Percentiles rank a stretch among this genome's conserved stretches.
Evolutionary conservation across 2,797 vertebrate genomes (phyloP).

Genomic region (Notoglanidium macrostoma): DNA sequence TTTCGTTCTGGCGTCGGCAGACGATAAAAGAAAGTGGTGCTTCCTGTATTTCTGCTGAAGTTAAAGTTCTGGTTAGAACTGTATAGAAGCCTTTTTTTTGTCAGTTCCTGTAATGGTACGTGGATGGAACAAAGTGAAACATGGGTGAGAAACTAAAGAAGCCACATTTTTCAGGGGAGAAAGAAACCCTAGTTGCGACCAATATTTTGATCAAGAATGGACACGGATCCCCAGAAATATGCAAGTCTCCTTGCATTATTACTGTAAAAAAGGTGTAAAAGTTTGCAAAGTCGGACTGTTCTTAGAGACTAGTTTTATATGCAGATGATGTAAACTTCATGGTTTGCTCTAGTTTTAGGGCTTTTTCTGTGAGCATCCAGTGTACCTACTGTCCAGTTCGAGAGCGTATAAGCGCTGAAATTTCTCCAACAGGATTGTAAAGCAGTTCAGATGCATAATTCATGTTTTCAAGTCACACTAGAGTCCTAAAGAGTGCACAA

Average conservation of each 20-base stretch:
- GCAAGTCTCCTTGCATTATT: not conserved
- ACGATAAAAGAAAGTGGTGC: too few relatives aligned
- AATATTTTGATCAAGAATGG: not conserved
- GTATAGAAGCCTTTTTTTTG: not conserved
- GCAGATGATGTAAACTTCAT: not conserved
- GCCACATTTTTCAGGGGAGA: not conserved
- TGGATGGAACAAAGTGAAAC: not conserved
- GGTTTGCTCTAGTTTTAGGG: not conserved
- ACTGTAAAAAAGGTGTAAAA: not conserved
- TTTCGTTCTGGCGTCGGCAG: not conserved
- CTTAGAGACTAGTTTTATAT: not conserved
- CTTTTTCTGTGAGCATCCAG: not conserved
- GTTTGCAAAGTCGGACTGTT: not conserved
- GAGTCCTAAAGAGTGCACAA: not conserved
- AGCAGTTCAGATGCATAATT: not conserved
- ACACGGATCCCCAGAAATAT: not conserved
- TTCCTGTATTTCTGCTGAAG: not conserved
- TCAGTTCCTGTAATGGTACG: not conserved
- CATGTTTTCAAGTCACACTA: not conserved
- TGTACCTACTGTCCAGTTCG: not conserved
- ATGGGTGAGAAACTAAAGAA: not conserved
- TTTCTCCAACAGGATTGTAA: not conserved
- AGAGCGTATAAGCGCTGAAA: not conserved
- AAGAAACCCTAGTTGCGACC: not conserved
- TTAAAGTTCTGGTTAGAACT: too few relatives aligned